Base-by-base conservation (phyloP, 2,888 invertebrate species). In the Pherbina coryleti region DNA sequence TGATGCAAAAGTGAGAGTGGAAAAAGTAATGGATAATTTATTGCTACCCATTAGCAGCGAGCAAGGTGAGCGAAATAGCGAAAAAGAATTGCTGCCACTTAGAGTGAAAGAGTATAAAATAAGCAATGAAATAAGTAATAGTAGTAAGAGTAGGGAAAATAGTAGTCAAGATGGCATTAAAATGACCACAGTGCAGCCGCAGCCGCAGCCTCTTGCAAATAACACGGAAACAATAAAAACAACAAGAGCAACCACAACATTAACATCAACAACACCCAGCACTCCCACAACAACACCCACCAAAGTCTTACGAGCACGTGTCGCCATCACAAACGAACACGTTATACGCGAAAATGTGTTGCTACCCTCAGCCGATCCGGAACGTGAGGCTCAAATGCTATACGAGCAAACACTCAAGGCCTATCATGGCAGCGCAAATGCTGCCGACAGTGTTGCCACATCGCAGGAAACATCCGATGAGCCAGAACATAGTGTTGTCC, bases 361-460 rank as follows among this genome's bases (percentile, higher is more conserved):
- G 84, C 82, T 90, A 73, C 87, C 90, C 51, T 88, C 88, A 31
- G 82, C 83, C 34, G 89, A 90, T 84, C 84, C 89, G 3, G 90
- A 90, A 82, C 85, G 86, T 8, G 90, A 90, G 81, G 90, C 90
- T 0, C 88, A 88, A 81, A 84, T 87, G 72, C 82, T 90, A 1
- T 90, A 90, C 81, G 89, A 90, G 80, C 88, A 90, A 80, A 85
- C 89, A 5, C 80, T 90, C 49, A 84, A 85, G 78, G 89, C 90
- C 77, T 89, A 88, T 80, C 88, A 88, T 79, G 53, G 37, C 44
- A 34, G 67, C 53, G 7, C 9, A 73, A 2, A 49, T 72, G 2
- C 44, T 72, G 2, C 44, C 60, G 1, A 60, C 78, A 7, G 25
- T 14, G 60, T 25, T 31, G 66, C 51, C n/a, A 55, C 19, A 37